A percentile compares a stretch with the other conserved stretches of the same genome.
These are phyloP conservation scores for Leucoptera coffeella DNA, from an alignment of 2,888 invertebrate genomes.

Conservation along the genomic window DNA sequence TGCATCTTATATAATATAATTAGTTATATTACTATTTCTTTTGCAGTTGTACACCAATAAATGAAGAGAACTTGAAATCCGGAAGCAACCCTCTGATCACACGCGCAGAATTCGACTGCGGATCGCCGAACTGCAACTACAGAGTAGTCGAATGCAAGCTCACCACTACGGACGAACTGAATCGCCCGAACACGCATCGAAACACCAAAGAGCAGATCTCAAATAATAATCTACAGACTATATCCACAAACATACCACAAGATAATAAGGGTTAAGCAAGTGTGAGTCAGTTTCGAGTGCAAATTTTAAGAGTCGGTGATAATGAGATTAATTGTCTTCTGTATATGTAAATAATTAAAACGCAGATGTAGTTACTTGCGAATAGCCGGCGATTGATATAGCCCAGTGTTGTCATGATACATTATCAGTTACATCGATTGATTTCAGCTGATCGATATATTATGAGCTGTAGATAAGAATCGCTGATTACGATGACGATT, in stretches of 20 bases:
- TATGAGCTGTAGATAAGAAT: too few relatives aligned
- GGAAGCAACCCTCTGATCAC: constrained; percentile 25
- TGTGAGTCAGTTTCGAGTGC: too few relatives aligned
- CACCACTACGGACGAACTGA: constrained; percentile 36
- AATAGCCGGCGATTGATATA: too few relatives aligned
- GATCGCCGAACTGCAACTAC: constrained; percentile 35
- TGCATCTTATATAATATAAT: too few relatives aligned
- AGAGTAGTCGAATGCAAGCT: constrained; percentile 42
- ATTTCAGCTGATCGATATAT: too few relatives aligned
- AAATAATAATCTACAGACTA: constrained; percentile 26
- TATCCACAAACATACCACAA: constrained; percentile 54
- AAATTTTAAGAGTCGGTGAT: too few relatives aligned
- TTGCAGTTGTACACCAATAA: constrained; percentile 38
- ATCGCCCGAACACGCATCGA: constrained; percentile 13
- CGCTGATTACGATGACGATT: too few relatives aligned
- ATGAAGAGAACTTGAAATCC: constrained; percentile 26
- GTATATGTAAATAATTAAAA: too few relatives aligned
- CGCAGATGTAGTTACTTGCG: too few relatives aligned
- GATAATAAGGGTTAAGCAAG: constrained; percentile 54
- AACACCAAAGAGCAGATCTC: constrained; percentile 9
- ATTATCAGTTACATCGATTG: too few relatives aligned
- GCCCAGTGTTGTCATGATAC: too few relatives aligned
- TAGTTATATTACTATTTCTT: constrained; percentile 1
- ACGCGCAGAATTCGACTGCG: constrained; percentile 35
- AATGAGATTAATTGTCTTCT: too few relatives aligned